These are phyloP conservation scores for Eudasyphora cyanicolor DNA, from an alignment of 2,888 invertebrate genomes.

Conservation along the genomic window DNA sequence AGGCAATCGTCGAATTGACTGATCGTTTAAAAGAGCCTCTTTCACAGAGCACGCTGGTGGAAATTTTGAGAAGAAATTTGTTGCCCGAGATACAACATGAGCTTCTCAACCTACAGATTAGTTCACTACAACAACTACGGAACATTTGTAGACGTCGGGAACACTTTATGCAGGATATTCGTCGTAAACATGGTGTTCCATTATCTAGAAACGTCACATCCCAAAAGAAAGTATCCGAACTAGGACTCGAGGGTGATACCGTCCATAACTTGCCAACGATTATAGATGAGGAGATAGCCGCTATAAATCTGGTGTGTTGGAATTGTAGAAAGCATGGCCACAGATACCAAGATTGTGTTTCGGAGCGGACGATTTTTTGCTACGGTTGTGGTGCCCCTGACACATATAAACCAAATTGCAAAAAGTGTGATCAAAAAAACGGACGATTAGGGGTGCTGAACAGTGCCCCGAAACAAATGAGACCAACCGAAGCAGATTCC, in stretches of 20 bases:
- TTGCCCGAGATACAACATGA: slow-evolving; percentile 43
- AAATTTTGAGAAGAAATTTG: slow-evolving; percentile 36
- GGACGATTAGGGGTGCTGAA: not conserved
- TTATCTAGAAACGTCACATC: no score
- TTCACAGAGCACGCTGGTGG: slow-evolving; percentile 17
- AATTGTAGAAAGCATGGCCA: not conserved
- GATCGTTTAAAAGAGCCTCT: no score
- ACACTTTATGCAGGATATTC: slow-evolving; percentile 32
- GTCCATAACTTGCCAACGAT: no score
- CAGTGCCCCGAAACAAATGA: not conserved
- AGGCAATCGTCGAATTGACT: no score
- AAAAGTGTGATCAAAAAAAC: slow-evolving; percentile 33
- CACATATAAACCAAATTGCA: slow-evolving; percentile 24
- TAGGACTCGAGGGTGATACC: no score
- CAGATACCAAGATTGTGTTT: slow-evolving; percentile 20
- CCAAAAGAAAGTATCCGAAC: no score
- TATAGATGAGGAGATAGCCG: no score
- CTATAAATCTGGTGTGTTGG: not conserved
- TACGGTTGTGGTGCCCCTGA: slow-evolving; percentile 21
- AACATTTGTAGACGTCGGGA: slow-evolving; percentile 37
- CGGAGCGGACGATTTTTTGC: slow-evolving; percentile 13
- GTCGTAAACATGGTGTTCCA: no score
- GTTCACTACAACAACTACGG: not conserved
- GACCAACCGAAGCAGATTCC: not conserved
- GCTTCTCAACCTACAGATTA: slow-evolving; percentile 16